A percentile compares a stretch with the other conserved stretches of the same genome.
Conservation (phyloP, 2,888 invertebrate genomes). For the Coecobrya sp. region DNA sequence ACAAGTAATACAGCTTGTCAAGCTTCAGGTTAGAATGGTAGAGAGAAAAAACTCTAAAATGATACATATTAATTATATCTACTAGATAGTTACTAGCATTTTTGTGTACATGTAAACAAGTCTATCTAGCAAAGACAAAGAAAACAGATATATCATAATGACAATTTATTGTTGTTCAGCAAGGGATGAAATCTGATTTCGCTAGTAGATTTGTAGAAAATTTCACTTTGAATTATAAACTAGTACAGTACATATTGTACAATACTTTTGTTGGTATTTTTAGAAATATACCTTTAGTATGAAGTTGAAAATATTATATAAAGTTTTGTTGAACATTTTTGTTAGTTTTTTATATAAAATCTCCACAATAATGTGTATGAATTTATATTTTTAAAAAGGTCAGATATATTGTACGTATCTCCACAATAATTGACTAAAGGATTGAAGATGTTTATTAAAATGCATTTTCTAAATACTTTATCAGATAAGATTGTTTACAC, state of each 20-base stretch:
- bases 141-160: background rate
- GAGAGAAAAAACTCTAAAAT: background rate
- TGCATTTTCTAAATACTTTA: background rate
- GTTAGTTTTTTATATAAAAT: too few species aligned
- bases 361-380: too few species aligned
- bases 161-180: slow-evolving; percentile 35
- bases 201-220: background rate
- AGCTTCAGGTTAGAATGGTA: background rate
- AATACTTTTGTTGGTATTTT: background rate
- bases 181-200: background rate
- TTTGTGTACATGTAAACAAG: background rate
- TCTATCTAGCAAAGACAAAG: background rate
- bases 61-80: background rate
- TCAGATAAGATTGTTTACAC: background rate
- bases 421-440: too few species aligned
- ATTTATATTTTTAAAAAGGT: too few species aligned
- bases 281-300: background rate
- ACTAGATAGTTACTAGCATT: background rate
- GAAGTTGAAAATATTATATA: too few species aligned
- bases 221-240: background rate
- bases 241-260: background rate
- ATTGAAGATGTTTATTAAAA: too few species aligned
- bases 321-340: too few species aligned
- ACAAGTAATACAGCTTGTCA: background rate
- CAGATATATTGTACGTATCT: too few species aligned